Conservation (phyloP, 2,888 invertebrate genomes). For the Leptinotarsa juncta region DNA sequence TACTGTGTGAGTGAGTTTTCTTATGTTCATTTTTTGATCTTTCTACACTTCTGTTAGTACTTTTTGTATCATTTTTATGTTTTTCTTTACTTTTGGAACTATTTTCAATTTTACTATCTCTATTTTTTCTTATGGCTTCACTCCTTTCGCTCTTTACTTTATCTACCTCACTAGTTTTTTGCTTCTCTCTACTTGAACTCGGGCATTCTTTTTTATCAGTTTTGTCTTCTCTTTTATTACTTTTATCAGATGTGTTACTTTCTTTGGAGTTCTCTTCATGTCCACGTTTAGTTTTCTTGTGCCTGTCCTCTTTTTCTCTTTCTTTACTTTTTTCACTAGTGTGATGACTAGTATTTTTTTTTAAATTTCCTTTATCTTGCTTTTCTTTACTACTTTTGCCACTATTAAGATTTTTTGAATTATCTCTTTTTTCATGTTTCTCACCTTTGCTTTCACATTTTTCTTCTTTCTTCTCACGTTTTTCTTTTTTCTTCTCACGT, state of each 20-base stretch:
- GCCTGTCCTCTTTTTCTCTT: conserved; percentile 43
- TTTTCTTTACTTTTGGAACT: conserved; percentile 55
- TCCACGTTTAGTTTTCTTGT: conserved; percentile 40
- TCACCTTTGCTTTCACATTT: conserved; percentile 19
- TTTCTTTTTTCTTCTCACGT: conserved; percentile 28
- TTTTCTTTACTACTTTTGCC: conserved; percentile 47
- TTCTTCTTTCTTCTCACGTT: conserved; percentile 13
- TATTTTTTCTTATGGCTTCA: conserved; percentile 8
- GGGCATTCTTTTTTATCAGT: not conserved
- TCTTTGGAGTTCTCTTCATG: conserved; percentile 27
- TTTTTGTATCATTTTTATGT: conserved; percentile 38
- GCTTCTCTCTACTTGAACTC: conserved; percentile 19
- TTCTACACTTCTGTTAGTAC: conserved; percentile 42
- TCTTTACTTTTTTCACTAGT: conserved; percentile 22
- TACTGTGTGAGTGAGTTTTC: not conserved
- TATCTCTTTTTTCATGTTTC: conserved; percentile 22
- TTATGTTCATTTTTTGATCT: conserved; percentile 32
- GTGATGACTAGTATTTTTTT: not conserved
- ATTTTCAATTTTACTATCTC: conserved; percentile 12
- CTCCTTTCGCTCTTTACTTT: conserved; percentile 1
- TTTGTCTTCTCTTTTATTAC: conserved; percentile 26
- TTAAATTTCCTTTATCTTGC: conserved; percentile 37
- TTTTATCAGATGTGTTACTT: conserved; percentile 44
- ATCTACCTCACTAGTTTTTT: conserved; percentile 17
- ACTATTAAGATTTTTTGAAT: conserved; percentile 43